These are phyloP conservation scores for Drosophila subquinaria DNA, from an alignment of 2,888 invertebrate genomes.

Conservation along the genomic window DNA sequence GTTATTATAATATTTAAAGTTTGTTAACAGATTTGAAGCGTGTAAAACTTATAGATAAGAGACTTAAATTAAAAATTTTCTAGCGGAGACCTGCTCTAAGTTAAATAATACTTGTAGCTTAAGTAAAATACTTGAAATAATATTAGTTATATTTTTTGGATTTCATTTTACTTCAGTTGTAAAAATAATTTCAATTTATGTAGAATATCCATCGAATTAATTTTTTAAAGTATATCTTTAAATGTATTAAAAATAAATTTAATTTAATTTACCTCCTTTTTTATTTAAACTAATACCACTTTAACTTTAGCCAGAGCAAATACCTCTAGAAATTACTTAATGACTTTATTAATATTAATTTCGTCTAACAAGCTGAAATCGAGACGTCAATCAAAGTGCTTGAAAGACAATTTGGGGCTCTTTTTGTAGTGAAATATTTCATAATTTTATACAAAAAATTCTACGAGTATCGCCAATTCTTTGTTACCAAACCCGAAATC, in stretches of 20 bases:
- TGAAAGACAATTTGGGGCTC: slow-evolving; percentile 45
- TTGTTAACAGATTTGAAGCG: no score
- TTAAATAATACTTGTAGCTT: no score
- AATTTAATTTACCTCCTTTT: neutral
- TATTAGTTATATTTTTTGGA: neutral
- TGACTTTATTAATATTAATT: slow-evolving; percentile 40
- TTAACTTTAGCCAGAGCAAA: neutral
- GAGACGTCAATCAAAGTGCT: slow-evolving; percentile 62
- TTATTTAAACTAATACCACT: neutral
- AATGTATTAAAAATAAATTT: neutral
- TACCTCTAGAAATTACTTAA: slow-evolving; percentile 13
- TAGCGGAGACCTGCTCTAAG: no score
- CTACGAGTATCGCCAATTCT: slow-evolving; percentile 59
- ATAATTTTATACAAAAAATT: slow-evolving; percentile 47
- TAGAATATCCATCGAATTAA: neutral
- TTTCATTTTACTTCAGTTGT: neutral
- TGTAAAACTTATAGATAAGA: no score
- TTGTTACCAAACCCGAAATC: slow-evolving; percentile 47
- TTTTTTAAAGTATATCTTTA: neutral
- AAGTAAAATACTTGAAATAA: neutral
- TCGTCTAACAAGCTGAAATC: slow-evolving; percentile 34
- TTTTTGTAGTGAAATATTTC: slow-evolving; percentile 46
- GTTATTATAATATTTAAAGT: no score
- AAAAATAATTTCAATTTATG: neutral
- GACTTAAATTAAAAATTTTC: no score